Base-by-base conservation (phyloP, 2,797 vertebrate species). In the Pseudomugil tenellus region DNA sequence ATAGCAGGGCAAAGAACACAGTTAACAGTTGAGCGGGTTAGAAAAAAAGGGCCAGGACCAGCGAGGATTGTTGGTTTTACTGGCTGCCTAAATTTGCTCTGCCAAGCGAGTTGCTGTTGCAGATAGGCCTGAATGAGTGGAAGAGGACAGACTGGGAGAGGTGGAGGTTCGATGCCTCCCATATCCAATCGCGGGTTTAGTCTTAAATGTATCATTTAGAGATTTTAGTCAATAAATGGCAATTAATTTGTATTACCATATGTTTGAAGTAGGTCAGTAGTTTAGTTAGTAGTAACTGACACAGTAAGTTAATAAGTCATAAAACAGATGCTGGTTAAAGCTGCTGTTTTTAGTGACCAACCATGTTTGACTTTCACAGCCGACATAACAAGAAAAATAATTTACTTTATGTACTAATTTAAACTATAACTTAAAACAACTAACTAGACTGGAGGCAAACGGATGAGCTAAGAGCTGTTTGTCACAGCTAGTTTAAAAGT, bases 21-120 rank as follows among this genome's bases (percentile, higher is more conserved):
- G 83, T 95, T 94, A 95, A 94, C 93, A 94, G 95, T 92, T 93
- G 89, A 96, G 67, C 89, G 93, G 77, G 70, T 91, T 83, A 74
- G 93, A 88, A 96, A 96, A 89, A 95, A 94, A 91, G 91, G 89
- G 63, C 85, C 90, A 78, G 91, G 91, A 93, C 91, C 91, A 76
- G 92, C 77, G 86, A 80, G 89, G 89, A 84, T 89, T 90, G 91
- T 88, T 80, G 82, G 89, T 92, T 95, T 92, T 95, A 89, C 90
- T 92, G 74, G 77, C 91, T 93, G 86, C 91, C 93, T 90, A 89
- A 89, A 93, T 93, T 90, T 92, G 88, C 91, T 93, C 91, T 88
- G 85, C 88, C 87, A 79, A 77, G 85, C 78, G 79, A 77, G 89
- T 77, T 89, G 89, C 83, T 91, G 85, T 84, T 86, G 84, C 85